Evolutionary conservation across 2,888 invertebrate species (phyloP).

Genomic region (Drosophila pullipes): DNA sequence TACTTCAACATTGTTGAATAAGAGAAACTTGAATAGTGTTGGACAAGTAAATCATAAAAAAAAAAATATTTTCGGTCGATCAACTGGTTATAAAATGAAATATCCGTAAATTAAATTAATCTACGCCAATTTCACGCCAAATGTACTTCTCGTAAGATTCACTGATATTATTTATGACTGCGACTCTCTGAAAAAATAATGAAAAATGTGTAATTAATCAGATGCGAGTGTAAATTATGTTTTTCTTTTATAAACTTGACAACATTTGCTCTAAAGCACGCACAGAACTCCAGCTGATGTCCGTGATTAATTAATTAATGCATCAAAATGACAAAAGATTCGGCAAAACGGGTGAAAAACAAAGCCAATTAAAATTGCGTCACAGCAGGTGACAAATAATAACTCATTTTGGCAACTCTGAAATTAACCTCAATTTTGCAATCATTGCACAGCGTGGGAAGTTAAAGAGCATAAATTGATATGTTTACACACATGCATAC

Average conservation of each 20-base stretch:
- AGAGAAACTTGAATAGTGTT: background rate
- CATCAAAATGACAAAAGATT: background rate
- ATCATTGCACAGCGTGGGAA: background rate
- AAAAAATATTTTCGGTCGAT: background rate
- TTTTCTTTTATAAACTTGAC: background rate
- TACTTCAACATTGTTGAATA: background rate
- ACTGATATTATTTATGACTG: background rate
- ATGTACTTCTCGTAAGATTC: background rate
- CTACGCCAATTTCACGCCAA: background rate
- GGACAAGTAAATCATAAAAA: background rate
- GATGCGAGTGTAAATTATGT: background rate
- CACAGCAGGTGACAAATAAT: background rate
- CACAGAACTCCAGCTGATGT: background rate
- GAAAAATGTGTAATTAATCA: background rate
- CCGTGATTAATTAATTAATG: slow-evolving; percentile 4
- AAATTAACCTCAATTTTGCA: background rate
- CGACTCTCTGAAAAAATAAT: background rate
- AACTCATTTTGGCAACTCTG: background rate
- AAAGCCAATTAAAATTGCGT: background rate
- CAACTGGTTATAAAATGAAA: background rate
- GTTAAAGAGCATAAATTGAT: background rate
- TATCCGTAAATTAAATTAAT: background rate
- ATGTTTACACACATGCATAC: background rate
- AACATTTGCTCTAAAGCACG: background rate
- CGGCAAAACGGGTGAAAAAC: background rate